These are phyloP conservation scores for Climacteris rufus DNA, from an alignment of 2,113 vertebrate genomes.

Conservation along the genomic window DNA sequence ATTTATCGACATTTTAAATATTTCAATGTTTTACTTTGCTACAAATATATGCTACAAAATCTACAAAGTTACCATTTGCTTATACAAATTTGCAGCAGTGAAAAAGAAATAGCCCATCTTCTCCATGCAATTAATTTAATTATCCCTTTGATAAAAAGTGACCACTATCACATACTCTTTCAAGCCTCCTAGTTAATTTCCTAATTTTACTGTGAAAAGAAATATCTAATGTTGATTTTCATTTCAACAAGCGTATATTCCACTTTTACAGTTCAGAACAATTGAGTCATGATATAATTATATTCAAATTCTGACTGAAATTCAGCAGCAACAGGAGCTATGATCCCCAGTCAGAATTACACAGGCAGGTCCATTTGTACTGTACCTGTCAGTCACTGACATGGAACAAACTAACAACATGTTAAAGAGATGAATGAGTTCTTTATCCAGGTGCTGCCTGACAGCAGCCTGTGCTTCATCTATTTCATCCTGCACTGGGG, in stretches of 20 bases:
- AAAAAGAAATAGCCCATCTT: not conserved
- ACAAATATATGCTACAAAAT: not conserved
- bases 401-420: constrained; percentile 74
- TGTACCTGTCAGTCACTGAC: constrained; percentile 84
- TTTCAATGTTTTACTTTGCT: not conserved
- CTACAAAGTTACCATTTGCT: not conserved
- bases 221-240: not conserved
- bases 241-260: not conserved
- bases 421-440: constrained; percentile 82
- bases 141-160: not conserved
- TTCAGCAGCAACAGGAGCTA: not conserved
- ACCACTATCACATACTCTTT: not conserved
- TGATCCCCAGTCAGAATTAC: not conserved
- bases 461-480: constrained; percentile 77
- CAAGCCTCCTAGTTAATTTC: not conserved
- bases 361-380: not conserved
- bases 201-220: not conserved
- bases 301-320: not conserved
- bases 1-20: not conserved
- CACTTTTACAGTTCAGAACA: not conserved
- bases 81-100: not conserved
- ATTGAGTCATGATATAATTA: not conserved
- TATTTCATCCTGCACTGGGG: constrained; percentile 51
- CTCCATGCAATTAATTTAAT: not conserved
- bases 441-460: constrained; percentile 87